phyloP scores from a whole-genome alignment of 2,888 invertebrate species.

The Tricholauxania praeusta region DNA sequence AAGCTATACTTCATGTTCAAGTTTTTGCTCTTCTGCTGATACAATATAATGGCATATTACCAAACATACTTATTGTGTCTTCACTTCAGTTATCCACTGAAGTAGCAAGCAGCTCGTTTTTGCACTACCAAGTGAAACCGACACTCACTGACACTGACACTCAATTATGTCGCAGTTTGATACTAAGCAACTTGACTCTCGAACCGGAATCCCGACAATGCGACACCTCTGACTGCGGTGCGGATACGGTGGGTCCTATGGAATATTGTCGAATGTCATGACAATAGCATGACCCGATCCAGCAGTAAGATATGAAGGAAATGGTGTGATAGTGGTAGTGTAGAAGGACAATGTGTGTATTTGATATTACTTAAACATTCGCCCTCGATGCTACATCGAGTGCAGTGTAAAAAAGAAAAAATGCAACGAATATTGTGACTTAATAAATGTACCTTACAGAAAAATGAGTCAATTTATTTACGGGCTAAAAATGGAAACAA shows the following conservation, averaged over 20 bases:
- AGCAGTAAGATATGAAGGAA: neutral
- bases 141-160: neutral
- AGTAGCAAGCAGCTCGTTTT: neutral
- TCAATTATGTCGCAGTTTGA: neutral
- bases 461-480: conserved; percentile 40
- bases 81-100: neutral
- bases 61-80: neutral
- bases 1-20: neutral
- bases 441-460: conserved; percentile 26
- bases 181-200: neutral
- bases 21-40: neutral
- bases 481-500: conserved; percentile 1
- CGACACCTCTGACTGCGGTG: neutral
- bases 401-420: conserved; percentile 13
- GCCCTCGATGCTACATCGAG: neutral
- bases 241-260: neutral
- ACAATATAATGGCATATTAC: neutral
- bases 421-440: conserved; percentile 10
- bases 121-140: conserved; percentile 3
- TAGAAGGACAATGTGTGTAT: too few relatives aligned
- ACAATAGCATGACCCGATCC: neutral
- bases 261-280: conserved; percentile 14
- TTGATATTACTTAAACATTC: neutral
- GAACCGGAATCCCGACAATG: neutral
- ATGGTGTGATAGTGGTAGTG: too few relatives aligned